Conservation (phyloP, 2,797 vertebrate genomes). For the Danio kyathit region DNA sequence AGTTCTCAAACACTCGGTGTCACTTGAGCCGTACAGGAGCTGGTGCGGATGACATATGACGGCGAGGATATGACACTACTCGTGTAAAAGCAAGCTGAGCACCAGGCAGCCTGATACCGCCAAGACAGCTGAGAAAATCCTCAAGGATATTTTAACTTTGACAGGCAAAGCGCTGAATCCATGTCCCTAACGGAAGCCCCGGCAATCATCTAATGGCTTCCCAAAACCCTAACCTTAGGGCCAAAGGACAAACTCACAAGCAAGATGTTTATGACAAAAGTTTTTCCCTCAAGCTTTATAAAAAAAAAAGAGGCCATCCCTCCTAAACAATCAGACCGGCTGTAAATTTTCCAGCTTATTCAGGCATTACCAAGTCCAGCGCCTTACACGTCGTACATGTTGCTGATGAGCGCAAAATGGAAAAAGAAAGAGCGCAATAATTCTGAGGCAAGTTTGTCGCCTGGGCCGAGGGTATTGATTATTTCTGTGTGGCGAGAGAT, state of each 20-base stretch:
- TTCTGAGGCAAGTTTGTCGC: slow-evolving; percentile 95
- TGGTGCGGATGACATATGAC: slow-evolving; percentile 38
- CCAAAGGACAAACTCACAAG: neutral
- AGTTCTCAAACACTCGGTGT: slow-evolving; percentile 37
- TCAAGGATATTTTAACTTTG: slow-evolving; percentile 65
- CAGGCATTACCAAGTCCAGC: slow-evolving; percentile 90
- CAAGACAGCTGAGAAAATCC: slow-evolving; percentile 68
- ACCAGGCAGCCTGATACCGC: slow-evolving; percentile 44
- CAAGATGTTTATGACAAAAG: slow-evolving; percentile 58
- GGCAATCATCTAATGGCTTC: slow-evolving; percentile 7
- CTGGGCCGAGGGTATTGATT: slow-evolving; percentile 98
- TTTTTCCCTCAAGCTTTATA: slow-evolving; percentile 75
- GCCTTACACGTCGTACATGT: slow-evolving; percentile 83
- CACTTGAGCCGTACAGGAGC: slow-evolving; percentile 42
- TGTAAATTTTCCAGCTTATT: slow-evolving; percentile 87
- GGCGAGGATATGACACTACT: slow-evolving; percentile 46
- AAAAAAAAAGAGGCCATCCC: slow-evolving; percentile 79
- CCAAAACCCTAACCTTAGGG: slow-evolving; percentile 7
- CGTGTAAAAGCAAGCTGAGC: slow-evolving; percentile 44
- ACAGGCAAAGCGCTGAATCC: slow-evolving; percentile 56
- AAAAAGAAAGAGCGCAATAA: slow-evolving; percentile 96
- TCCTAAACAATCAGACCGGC: slow-evolving; percentile 83
- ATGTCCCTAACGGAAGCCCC: slow-evolving; percentile 30
- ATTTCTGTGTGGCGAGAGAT: slow-evolving; percentile 99
- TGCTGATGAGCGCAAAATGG: slow-evolving; percentile 99